phyloP scores from a whole-genome alignment of 2,888 invertebrate genomes.

The Apodemia duryi region DNA sequence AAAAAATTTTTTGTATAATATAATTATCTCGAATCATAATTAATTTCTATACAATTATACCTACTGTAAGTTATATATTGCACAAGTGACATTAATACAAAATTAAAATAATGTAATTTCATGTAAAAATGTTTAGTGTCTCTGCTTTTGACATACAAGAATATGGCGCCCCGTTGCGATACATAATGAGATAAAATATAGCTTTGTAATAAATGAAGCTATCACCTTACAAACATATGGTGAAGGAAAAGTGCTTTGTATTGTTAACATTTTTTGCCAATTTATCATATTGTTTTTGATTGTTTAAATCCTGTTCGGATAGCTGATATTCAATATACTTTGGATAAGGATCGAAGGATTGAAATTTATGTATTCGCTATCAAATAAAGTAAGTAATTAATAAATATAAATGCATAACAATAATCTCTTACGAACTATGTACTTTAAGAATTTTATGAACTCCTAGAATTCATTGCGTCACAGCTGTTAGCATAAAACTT shows the following conservation, averaged over 20 bases:
- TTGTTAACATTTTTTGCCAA: conserved; percentile 31
- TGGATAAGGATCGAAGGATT: background rate
- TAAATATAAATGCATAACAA: too few relatives aligned
- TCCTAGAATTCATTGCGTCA: too few relatives aligned
- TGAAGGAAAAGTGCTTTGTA: conserved; percentile 34
- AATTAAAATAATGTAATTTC: background rate
- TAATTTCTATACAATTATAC: too few relatives aligned
- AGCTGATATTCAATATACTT: conserved; percentile 13
- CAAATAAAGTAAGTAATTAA: too few relatives aligned
- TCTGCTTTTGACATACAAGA: conserved; percentile 55
- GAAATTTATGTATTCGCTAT: background rate
- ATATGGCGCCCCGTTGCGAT: conserved; percentile 63
- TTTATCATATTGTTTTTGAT: conserved; percentile 22
- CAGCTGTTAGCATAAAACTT: too few relatives aligned
- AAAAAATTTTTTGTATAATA: too few relatives aligned
- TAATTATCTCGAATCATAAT: too few relatives aligned
- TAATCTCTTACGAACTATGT: too few relatives aligned
- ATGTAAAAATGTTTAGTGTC: background rate
- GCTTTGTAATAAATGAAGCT: conserved; percentile 67
- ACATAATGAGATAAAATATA: conserved; percentile 68
- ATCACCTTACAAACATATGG: conserved; percentile 66
- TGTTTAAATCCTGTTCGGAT: conserved; percentile 26
- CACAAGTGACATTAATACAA: background rate
- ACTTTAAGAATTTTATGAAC: too few relatives aligned
- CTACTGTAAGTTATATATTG: background rate